These are phyloP conservation scores for Diaphora mendica DNA, from an alignment of 2,888 invertebrate species.

Conservation along the genomic window DNA sequence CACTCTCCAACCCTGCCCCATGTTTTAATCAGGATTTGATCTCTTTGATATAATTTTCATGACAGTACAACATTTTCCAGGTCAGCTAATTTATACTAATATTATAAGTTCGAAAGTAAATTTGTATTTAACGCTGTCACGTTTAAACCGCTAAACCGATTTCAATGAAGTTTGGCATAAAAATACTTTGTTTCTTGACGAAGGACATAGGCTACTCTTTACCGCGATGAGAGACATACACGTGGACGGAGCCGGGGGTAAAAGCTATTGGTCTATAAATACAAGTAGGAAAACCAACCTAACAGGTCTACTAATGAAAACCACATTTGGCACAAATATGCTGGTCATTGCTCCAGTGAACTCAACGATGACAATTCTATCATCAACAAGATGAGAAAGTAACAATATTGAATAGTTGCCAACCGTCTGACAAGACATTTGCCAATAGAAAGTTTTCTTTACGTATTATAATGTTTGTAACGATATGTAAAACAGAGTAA, in stretches of 20 bases:
- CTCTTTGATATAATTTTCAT: too few species aligned
- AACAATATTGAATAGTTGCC: constrained; percentile 8
- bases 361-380: not conserved
- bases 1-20: not conserved
- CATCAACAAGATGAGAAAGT: not conserved
- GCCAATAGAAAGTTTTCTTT: not conserved
- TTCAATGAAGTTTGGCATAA: too few species aligned
- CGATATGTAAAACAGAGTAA: not conserved
- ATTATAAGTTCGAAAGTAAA: too few species aligned
- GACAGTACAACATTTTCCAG: too few species aligned
- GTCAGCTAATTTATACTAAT: too few species aligned
- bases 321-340: constrained; percentile 14
- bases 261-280: not conserved
- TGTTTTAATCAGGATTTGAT: not conserved
- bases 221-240: too few species aligned
- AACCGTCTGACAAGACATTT: not conserved
- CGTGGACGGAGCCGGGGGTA: too few species aligned
- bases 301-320: not conserved
- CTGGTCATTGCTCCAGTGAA: constrained; percentile 14
- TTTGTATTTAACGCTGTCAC: too few species aligned
- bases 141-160: too few species aligned
- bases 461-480: not conserved
- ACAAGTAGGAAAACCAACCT: not conserved
- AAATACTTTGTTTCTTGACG: too few species aligned
- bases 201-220: too few species aligned